A percentile compares a stretch with the other conserved stretches of the same genome.
Conservation (phyloP, 2,888 invertebrate species). For the Escarpia spicata region DNA sequence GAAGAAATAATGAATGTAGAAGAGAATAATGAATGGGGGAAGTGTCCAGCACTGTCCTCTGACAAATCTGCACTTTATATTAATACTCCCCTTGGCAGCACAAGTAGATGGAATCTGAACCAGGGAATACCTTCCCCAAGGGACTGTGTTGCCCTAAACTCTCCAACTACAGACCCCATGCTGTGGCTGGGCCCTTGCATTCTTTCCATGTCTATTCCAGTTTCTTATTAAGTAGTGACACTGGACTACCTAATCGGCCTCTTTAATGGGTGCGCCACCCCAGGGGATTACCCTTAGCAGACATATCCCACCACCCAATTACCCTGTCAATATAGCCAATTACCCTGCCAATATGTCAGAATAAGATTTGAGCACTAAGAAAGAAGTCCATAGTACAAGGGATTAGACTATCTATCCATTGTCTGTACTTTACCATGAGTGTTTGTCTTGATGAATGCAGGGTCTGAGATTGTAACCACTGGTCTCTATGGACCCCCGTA, state of each 20-base stretch:
- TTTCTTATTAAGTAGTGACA: neutral
- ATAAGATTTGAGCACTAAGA: neutral
- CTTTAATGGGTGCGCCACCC: neutral
- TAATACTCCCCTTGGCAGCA: neutral
- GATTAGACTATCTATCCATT: neutral
- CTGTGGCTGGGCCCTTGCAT: neutral
- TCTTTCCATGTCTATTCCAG: neutral
- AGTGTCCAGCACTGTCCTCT: neutral
- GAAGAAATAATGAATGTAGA: neutral
- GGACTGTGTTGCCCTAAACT: neutral
- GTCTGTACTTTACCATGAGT: neutral
- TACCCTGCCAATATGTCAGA: neutral
- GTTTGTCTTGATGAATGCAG: neutral
- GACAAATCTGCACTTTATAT: neutral
- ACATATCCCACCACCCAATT: neutral
- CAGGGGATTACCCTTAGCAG: neutral
- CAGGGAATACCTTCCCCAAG: neutral
- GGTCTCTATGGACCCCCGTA: neutral
- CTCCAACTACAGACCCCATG: neutral
- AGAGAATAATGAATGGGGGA: too few species aligned
- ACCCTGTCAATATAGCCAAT: conserved; percentile 5
- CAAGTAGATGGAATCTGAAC: neutral
- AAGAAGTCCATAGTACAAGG: neutral
- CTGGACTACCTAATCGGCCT: neutral
- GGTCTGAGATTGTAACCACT: neutral